phyloP scores from a whole-genome alignment of 2,797 vertebrate genomes.

The Parauchenoglanis punctatus region DNA sequence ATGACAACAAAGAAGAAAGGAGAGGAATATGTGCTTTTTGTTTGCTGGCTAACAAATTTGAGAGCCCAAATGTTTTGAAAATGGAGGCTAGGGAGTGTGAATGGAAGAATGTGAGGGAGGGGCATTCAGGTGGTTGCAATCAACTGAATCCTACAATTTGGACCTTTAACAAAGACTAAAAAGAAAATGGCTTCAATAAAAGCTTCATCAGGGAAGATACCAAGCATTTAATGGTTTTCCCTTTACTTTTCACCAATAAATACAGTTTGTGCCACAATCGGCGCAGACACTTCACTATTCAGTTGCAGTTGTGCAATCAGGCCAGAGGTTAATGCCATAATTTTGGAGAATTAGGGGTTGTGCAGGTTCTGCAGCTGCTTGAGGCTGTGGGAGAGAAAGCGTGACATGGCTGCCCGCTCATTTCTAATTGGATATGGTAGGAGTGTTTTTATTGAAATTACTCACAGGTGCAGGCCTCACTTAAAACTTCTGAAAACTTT shows the following conservation, averaged over 20 bases:
- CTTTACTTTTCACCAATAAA: background rate
- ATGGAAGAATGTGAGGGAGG: too few relatives aligned
- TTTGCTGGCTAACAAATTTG: too few relatives aligned
- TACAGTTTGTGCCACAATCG: background rate
- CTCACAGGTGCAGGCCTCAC: constrained; percentile 60
- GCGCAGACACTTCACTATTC: background rate
- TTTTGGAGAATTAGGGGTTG: constrained; percentile 43
- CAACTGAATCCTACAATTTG: too few relatives aligned
- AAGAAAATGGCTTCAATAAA: background rate
- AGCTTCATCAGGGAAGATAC: background rate
- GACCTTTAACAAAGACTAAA: background rate
- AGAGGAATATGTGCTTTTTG: too few relatives aligned
- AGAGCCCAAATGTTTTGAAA: too few relatives aligned
- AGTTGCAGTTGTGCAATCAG: constrained; percentile 2
- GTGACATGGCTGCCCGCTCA: constrained; percentile 50
- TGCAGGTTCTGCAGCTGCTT: constrained; percentile 47
- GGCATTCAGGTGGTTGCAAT: too few relatives aligned
- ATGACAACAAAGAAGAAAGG: too few relatives aligned
- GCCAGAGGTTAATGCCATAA: background rate
- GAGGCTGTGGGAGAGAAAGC: constrained; percentile 42
- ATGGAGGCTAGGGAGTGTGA: too few relatives aligned
- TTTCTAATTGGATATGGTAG: constrained; percentile 63
- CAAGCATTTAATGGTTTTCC: too few relatives aligned
- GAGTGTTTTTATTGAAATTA: constrained; percentile 62
- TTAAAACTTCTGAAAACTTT: constrained; percentile 59